Base-by-base conservation (phyloP, 2,113 vertebrate genomes). In the Calypte anna region DNA sequence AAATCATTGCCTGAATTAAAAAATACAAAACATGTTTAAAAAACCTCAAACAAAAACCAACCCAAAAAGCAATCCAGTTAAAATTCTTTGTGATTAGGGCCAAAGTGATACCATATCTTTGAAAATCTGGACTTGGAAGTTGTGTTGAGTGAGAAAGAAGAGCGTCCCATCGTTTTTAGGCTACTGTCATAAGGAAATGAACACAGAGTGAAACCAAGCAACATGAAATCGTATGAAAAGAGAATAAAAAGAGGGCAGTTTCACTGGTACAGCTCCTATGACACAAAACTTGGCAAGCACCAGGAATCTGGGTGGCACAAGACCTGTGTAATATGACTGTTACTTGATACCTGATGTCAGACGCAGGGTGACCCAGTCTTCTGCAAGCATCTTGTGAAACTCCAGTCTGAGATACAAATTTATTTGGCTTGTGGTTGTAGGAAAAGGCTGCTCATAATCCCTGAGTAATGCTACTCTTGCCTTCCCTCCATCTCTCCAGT, bases 61-160 rank as follows among this genome's bases (percentile, higher is more conserved):
- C 15, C 25, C 51, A 27, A 28, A 27, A 22, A 77, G 12, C 14
- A 63, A 14, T 16, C 44, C 73, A 61, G 58, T 96, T 92, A 89
- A 94, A 91, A 40, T 92, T 86, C 68, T 91, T 96, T 86, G 48
- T 7, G 28, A 82, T 88, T 75, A 91, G 75, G 87, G 55, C 53
- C 43, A 25, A 61, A 38, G 33, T 75, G 69, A 84, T 48, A 55
- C 46, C 38, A 73, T 69, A 54, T 3, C 73, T 92, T 77, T 59
- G 70, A 40, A 16, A 86, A 85, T 69, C 69, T 77, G 74, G 69
- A 72, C 50, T 90, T 85, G 53, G 73, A 66, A 83, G 38, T 69
- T 88, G 59, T 79, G 36, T 69, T 88, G 46, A 69, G 38, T n/a
- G 38, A 91, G 81, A 64, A 85, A 43, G 30, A 46, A 40, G 61